These are phyloP conservation scores for Eumacrocentrus americanus DNA, from an alignment of 2,888 invertebrate species.

Conservation along the genomic window DNA sequence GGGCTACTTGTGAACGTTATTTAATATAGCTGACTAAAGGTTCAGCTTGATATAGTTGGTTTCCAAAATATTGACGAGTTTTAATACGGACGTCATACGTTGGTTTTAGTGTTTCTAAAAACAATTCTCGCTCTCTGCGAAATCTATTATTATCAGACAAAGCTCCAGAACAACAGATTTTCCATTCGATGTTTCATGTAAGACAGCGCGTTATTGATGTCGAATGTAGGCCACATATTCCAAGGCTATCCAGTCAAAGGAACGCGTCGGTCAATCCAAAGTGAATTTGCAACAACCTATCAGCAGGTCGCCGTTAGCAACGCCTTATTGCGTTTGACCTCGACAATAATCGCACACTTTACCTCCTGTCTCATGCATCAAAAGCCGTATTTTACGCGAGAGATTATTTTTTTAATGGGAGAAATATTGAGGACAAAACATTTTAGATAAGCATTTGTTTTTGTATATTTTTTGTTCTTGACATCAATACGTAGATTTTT, in stretches of 20 bases:
- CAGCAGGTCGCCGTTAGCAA: slow-evolving; percentile 17
- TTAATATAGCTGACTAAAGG: too few relatives aligned
- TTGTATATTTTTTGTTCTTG: slow-evolving; percentile 1
- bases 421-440: not conserved
- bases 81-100: too few relatives aligned
- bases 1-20: too few relatives aligned
- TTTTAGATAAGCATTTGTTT: not conserved
- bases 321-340: slow-evolving; percentile 22
- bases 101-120: too few relatives aligned
- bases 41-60: too few relatives aligned
- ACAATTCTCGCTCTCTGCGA: too few relatives aligned
- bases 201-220: slow-evolving; percentile 13
- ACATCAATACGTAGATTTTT: not conserved
- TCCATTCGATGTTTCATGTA: not conserved
- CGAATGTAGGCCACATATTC: slow-evolving; percentile 18
- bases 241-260: slow-evolving; percentile 16
- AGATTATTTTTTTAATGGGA: not conserved
- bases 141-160: not conserved
- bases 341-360: slow-evolving; percentile 22
- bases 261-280: slow-evolving; percentile 13
- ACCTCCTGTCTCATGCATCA: slow-evolving; percentile 6
- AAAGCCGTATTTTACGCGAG: not conserved
- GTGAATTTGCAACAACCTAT: slow-evolving; percentile 19
- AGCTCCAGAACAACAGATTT: not conserved
- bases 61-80: too few relatives aligned